Percentiles rank a stretch among this genome's conserved stretches.
Conservation (phyloP, 2,797 vertebrate species). For the Chaunax sp. region DNA sequence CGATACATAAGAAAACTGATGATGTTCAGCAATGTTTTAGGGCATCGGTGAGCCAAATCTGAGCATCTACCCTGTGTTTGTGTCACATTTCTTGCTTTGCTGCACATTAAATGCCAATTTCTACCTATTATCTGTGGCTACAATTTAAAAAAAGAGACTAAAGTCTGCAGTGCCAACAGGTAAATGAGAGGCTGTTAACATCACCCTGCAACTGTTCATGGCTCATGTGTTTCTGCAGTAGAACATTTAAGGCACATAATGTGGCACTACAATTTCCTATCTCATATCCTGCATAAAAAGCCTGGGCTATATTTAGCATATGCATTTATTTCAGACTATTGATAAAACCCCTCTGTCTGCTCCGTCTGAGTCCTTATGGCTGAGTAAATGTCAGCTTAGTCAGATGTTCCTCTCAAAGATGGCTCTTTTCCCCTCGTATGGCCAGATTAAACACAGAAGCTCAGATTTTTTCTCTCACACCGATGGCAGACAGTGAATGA, state of each 20-base stretch:
- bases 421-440: constrained; percentile 58
- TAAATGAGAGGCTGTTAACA: constrained; percentile 17
- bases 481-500: constrained; percentile 50
- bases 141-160: background rate
- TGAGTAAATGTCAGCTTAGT: constrained; percentile 83
- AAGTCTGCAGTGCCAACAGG: constrained; percentile 14
- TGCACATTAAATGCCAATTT: constrained; percentile 3
- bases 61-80: constrained; percentile 5
- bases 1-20: constrained; percentile 19
- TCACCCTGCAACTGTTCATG: constrained; percentile 12
- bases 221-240: constrained; percentile 32
- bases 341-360: constrained; percentile 75
- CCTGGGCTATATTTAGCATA: constrained; percentile 72
- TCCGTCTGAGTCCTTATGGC: constrained; percentile 70
- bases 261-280: constrained; percentile 60
- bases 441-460: constrained; percentile 62
- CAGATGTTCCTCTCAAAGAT: constrained; percentile 74
- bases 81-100: background rate
- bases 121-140: background rate
- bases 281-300: constrained; percentile 66
- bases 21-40: constrained; percentile 8
- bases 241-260: constrained; percentile 43
- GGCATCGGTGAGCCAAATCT: constrained; percentile 9
- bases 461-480: constrained; percentile 41
- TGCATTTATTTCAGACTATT: constrained; percentile 78